A percentile compares a stretch with the other conserved stretches of the same genome.
phyloP scores from a whole-genome alignment of 1,140 invertebrate genomes.

The Oreohelix idahoensis region DNA sequence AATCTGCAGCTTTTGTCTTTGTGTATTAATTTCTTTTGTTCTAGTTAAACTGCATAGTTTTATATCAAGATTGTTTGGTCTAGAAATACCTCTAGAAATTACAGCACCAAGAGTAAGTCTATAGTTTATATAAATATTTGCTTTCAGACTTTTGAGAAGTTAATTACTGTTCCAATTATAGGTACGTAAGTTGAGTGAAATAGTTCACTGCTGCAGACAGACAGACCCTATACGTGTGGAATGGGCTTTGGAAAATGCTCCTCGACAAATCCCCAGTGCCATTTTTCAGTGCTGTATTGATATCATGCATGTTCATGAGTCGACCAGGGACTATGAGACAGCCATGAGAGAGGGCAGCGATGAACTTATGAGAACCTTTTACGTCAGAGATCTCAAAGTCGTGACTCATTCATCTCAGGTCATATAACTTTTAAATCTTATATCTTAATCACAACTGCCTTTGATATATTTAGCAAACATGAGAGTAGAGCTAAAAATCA shows the following conservation, averaged over 20 bases:
- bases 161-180: constrained; percentile 2
- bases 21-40: too few species aligned
- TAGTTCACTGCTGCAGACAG: constrained; percentile 33
- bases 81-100: too few species aligned
- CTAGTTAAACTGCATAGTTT: too few species aligned
- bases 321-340: constrained; percentile 26
- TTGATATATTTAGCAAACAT: too few species aligned
- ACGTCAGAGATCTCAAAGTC: constrained; percentile 32
- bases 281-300: constrained; percentile 37
- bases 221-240: constrained; percentile 36
- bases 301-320: constrained; percentile 29
- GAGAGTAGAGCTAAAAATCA: too few species aligned
- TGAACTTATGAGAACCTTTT: constrained; percentile 34
- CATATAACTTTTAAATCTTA: too few species aligned
- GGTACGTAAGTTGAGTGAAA: constrained; percentile 27
- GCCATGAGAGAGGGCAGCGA: constrained; percentile 25
- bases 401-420: not conserved
- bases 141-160: too few species aligned
- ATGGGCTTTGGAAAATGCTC: constrained; percentile 37
- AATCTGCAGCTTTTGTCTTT: too few species aligned
- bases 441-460: too few species aligned
- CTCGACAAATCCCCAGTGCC: not conserved
- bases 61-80: too few species aligned
- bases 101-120: too few species aligned
- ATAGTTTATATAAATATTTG: too few species aligned